Percentiles rank a stretch among this genome's conserved stretches.
Conservation (phyloP, 2,113 vertebrate genomes). For the Leuciscus idus region DNA sequence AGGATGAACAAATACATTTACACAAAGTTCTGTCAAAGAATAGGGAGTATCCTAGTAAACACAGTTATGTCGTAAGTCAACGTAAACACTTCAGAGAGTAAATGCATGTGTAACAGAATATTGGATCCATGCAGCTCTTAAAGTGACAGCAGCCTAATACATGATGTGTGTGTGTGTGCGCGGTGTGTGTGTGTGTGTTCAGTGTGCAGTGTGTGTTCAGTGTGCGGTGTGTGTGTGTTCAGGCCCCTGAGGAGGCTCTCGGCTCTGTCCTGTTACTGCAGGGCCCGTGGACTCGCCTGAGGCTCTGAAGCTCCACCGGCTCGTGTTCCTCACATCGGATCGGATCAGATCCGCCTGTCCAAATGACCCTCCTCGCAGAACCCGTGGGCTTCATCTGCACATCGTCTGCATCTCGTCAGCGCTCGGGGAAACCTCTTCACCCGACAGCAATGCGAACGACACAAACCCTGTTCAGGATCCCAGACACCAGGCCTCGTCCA, state of each 20-base stretch:
- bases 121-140: too few species aligned
- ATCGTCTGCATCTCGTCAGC: conserved; percentile 15
- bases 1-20: too few species aligned
- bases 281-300: conserved; percentile 50
- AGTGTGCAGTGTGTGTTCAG: not conserved
- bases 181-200: too few species aligned
- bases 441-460: conserved; percentile 26
- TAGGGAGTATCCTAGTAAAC: too few species aligned
- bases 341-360: conserved; percentile 30
- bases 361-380: not conserved
- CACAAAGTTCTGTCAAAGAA: too few species aligned
- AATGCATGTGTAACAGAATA: too few species aligned
- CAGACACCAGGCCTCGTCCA: too few species aligned
- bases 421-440: not conserved
- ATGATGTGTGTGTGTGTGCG: too few species aligned
- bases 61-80: too few species aligned
- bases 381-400: not conserved
- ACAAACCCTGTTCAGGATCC: not conserved
- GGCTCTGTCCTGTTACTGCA: conserved; percentile 62
- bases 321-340: conserved; percentile 33
- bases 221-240: conserved; percentile 1
- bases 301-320: conserved; percentile 50
- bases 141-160: too few species aligned
- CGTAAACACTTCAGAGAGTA: too few species aligned
- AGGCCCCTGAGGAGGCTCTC: conserved; percentile 51